These are phyloP conservation scores for Ciconia boyciana DNA, from an alignment of 2,113 vertebrate species.

Conservation along the genomic window DNA sequence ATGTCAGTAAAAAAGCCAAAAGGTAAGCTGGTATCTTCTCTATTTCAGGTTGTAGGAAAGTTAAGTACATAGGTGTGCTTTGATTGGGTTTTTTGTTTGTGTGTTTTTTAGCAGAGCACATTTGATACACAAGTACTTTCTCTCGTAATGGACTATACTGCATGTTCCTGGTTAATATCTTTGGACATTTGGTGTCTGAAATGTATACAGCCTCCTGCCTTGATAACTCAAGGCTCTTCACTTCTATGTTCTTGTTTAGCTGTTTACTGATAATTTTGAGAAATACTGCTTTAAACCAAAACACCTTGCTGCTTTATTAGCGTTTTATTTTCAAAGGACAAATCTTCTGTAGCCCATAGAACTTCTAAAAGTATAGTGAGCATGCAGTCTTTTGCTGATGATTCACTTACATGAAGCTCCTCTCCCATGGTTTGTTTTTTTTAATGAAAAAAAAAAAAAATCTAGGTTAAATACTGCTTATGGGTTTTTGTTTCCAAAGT, in stretches of 20 bases:
- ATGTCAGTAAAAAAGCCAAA: constrained; percentile 92
- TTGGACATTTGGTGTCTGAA: not conserved
- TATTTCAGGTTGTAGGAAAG: not conserved
- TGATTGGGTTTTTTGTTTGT: not conserved
- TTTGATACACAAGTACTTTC: not conserved
- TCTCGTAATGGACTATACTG: not conserved
- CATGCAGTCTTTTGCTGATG: not conserved
- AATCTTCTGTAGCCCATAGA: not conserved
- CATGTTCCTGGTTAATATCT: not conserved
- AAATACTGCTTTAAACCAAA: not conserved
- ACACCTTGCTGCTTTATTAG: not conserved
- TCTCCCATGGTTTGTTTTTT: not conserved
- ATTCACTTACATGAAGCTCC: not conserved
- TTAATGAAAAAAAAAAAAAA: not conserved
- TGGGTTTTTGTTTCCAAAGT: not conserved
- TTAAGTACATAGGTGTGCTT: not conserved
- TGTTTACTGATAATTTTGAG: not conserved
- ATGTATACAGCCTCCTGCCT: not conserved
- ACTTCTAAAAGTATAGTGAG: not conserved
- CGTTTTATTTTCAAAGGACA: not conserved
- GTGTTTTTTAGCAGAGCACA: not conserved
- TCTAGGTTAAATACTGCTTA: not conserved
- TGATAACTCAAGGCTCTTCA: not conserved
- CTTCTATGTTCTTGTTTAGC: not conserved
- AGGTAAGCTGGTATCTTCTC: constrained; percentile 73